Evolutionary conservation across 2,113 vertebrate species (phyloP), one percentile per base, ranked within the genome.

Genomic region (Trogon melanurus): DNA sequence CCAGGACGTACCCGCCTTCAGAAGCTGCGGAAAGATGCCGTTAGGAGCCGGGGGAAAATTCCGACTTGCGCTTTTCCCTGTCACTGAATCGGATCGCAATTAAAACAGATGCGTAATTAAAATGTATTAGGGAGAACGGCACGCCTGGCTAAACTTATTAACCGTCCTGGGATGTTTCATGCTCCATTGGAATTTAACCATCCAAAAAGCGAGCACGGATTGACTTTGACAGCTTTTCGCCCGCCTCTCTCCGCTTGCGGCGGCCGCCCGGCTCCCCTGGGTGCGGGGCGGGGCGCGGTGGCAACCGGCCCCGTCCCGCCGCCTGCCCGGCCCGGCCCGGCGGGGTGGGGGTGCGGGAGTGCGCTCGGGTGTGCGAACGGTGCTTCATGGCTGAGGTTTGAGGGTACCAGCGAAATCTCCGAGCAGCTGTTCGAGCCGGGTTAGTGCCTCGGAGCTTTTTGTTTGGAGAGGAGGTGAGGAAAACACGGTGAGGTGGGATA

Each of bases 81-180:
- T 97, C 96, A 87, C 97, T 98, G 97, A 97, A 97, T 97, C 97
- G 93, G 91, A 94, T 97, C 96, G 86, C 97, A 96, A 95, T 98
- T 97, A 97, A 97, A 98, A 92, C 93, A 95, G 97, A 97, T 97
- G 97, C 97, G 92, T 98, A 98, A 98, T 98, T 98, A 98, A 98
- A 97, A 98, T 96, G 97, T 96, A 97, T 97, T 96, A 95, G 94
- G 93, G 96, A 97, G 97, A 97, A 90, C 93, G 73, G 95, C 96
- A 97, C 51, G 98, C 97, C 95, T 97, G 97, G 95, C 96, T 98
- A 96, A 98, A 98, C 97, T 98, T 98, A 97, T 96, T 97, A 98
- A 97, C 96, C 56, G 65, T 97, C 96, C 97, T 97, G 95, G 94
- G 89, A 97, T 97, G 97, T 97, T 98, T 98, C 96, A 97, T 93